Evolutionary conservation across 2,888 invertebrate species (phyloP), one percentile per base, ranked within the genome.

Genomic region (Sinhomidia bicolor): DNA sequence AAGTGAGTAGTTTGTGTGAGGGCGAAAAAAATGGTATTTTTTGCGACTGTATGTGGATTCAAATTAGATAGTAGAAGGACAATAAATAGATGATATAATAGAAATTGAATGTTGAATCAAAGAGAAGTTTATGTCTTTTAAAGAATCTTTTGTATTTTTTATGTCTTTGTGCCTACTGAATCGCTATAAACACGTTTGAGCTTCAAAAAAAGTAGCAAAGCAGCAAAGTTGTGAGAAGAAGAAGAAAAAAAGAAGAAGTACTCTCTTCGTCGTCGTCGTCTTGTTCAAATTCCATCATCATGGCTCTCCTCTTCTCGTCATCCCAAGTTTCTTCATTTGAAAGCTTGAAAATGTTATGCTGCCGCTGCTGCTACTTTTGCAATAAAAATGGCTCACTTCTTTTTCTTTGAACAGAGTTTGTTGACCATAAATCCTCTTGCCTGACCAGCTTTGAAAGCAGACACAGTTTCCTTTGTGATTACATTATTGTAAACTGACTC

Each of bases 381-480:
- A 74, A 74, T 9, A 57, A 81, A 81, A 81, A 51, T 62, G 81
- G n/a, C 68, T 81, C 81, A 41, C 47, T 44, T 76, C 26, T 17
- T 41, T n/a, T 44, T 76, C 26, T 17, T 41, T n/a, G 60, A 57
- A 29, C 44, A 78, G 44, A 80, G 80, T 80, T 86, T 86, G 80
- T 71, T 86, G 71, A 80, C 86, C 86, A 86, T 80, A 86, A 86
- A 86, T 80, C 80, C 86, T 76, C 62, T 51, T 76, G 87, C 76
- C 60, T 76, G 87, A 87, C 87, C 87, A 87, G 87, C 51, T 76
- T 57, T 82, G 65, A 87, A 76, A 57, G 51, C 23, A 65, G 17
- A 26, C 20, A 76, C 20, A 41, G 23, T 74, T 47, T 65, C 32
- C 32, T 32, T 29, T 62, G 29, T 65, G 6, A 32, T 65, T 65